phyloP scores from a whole-genome alignment of 2,797 vertebrate genomes.

The Phoebastria nigripes region DNA sequence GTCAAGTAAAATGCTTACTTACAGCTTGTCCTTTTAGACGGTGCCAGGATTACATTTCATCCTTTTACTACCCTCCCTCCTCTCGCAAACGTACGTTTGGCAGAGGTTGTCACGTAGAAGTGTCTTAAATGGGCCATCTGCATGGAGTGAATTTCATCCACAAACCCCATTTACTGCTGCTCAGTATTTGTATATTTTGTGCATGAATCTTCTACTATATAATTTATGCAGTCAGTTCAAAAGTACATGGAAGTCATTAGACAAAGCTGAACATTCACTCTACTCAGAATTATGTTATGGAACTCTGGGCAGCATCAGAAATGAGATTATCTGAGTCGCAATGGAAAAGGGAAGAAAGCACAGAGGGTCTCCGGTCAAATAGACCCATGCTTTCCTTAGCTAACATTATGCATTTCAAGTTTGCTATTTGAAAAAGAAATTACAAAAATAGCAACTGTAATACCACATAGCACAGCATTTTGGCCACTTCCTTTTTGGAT shows the following conservation, averaged over 20 bases:
- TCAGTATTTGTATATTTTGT: conserved; percentile 25
- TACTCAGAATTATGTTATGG: background rate
- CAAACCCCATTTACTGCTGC: conserved; percentile 9
- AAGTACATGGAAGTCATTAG: conserved; percentile 39
- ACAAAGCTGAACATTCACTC: conserved; percentile 21
- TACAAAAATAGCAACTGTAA: background rate
- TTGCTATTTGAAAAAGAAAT: background rate
- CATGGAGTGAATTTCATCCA: conserved; percentile 17
- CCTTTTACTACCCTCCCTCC: background rate
- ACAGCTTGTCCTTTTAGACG: background rate
- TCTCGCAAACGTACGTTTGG: background rate
- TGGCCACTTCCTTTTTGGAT: background rate
- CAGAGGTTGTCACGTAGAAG: background rate
- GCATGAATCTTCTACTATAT: conserved; percentile 6
- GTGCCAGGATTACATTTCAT: conserved; percentile 9
- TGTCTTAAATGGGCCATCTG: conserved; percentile 15
- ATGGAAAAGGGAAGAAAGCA: background rate
- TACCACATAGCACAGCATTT: background rate
- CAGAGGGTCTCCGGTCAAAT: background rate
- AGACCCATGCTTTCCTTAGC: background rate
- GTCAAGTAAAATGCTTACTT: background rate
- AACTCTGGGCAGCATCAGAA: conserved; percentile 20
- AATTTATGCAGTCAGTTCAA: conserved; percentile 44
- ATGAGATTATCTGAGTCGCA: background rate
- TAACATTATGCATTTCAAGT: background rate